phyloP scores from a whole-genome alignment of 2,888 invertebrate genomes.

The Torymus aiolomorphi region DNA sequence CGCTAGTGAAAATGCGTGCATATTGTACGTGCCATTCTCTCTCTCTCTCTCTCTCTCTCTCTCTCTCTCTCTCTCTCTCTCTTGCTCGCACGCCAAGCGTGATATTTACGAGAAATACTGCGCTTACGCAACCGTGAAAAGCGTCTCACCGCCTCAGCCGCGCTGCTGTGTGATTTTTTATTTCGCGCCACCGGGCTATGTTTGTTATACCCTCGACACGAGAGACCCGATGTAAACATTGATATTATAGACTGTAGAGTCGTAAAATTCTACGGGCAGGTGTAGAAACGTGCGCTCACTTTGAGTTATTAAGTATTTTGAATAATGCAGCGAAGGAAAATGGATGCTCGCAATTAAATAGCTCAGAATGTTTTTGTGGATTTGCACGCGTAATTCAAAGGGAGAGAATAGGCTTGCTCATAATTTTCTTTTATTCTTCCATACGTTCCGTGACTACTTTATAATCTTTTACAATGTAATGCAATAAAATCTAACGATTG shows the following conservation, averaged over 20 bases:
- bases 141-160: neutral
- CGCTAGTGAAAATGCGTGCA: neutral
- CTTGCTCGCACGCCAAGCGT: neutral
- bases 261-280: neutral
- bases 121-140: constrained; percentile 17
- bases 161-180: too few species aligned
- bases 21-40: constrained; percentile 3
- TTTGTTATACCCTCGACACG: constrained; percentile 24
- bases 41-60: neutral
- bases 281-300: too few species aligned
- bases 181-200: neutral
- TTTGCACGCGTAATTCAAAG: too few species aligned
- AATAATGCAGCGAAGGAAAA: neutral
- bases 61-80: neutral
- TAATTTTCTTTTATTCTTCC: too few species aligned
- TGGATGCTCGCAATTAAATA: neutral
- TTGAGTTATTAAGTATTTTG: constrained; percentile 4
- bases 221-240: constrained; percentile 20
- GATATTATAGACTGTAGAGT: constrained; percentile 14
- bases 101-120: constrained; percentile 37
- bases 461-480: too few species aligned
- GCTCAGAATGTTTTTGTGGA: neutral
- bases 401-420: too few species aligned
- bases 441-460: too few species aligned
- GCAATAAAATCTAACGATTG: too few species aligned